Evolutionary conservation across 1,140 invertebrate species (phyloP).

Genomic region (Panagrolaimus sp.): DNA sequence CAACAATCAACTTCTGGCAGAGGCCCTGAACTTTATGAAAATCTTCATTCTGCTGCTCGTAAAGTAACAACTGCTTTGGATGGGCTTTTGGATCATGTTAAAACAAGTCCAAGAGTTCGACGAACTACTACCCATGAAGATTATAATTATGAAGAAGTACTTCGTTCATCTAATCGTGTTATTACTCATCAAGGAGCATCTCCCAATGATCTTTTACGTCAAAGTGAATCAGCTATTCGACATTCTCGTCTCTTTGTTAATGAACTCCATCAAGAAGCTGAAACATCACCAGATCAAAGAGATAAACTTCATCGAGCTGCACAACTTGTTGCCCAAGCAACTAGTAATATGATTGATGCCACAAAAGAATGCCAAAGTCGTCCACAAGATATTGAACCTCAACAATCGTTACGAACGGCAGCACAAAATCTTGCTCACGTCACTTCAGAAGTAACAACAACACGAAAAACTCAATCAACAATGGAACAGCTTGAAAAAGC

Average conservation of each 20-base stretch:
- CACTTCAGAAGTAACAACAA: conserved; percentile 70
- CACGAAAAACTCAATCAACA: conserved; percentile 72
- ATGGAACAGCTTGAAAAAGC: conserved; percentile 71
- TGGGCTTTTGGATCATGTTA: conserved; percentile 82
- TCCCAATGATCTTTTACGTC: conserved; percentile 79
- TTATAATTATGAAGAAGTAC: conserved; percentile 57
- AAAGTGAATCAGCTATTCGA: conserved; percentile 67
- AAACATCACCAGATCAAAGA: conserved; percentile 76
- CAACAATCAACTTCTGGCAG: conserved; percentile 43
- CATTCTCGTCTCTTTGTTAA: conserved; percentile 62
- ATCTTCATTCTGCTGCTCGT: conserved; percentile 75
- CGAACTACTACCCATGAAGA: conserved; percentile 56
- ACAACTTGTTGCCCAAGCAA: conserved; percentile 83
- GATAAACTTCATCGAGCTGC: conserved; percentile 82
- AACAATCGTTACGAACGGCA: conserved; percentile 74
- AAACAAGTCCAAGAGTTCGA: conserved; percentile 60
- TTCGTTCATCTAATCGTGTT: conserved; percentile 74
- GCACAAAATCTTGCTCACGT: conserved; percentile 78
- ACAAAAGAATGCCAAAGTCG: conserved; percentile 80
- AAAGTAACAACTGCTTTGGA: conserved; percentile 83
- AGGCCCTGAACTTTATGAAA: conserved; percentile 65
- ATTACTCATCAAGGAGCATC: conserved; percentile 68
- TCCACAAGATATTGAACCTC: conserved; percentile 75
- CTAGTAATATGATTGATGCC: conserved; percentile 81
- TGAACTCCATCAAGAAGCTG: conserved; percentile 83